Evolutionary conservation across 1,140 invertebrate genomes (phyloP).

Genomic region (Ooceraea biroi): DNA sequence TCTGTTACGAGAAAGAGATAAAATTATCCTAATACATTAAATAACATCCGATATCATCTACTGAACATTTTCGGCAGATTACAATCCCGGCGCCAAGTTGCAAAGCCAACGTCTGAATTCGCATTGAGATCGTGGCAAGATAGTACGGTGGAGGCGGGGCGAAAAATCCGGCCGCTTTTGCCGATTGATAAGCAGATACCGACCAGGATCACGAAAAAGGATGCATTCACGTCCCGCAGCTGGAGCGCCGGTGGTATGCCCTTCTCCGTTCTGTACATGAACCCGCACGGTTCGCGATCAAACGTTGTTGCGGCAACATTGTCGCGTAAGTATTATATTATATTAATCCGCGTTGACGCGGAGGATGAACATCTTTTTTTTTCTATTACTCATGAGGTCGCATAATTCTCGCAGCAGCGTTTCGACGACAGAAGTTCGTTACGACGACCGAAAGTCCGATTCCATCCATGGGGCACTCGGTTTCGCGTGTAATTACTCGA

Average conservation of each 20-base stretch:
- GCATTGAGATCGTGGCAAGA: constrained; percentile 59
- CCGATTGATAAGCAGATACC: constrained; percentile 52
- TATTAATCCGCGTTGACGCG: background rate
- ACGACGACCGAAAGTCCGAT: constrained; percentile 37
- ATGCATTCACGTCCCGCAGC: constrained; percentile 79
- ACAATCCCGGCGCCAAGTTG: constrained; percentile 38
- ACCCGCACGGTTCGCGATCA: constrained; percentile 67
- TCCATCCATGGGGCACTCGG: constrained; percentile 58
- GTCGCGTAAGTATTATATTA: constrained; percentile 17
- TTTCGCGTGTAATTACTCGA: constrained; percentile 67
- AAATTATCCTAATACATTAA: no score
- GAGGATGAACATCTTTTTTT: background rate
- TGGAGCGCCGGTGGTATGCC: constrained; percentile 86
- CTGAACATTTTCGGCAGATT: constrained; percentile 53
- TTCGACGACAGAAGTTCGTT: constrained; percentile 55
- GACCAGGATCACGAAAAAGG: constrained; percentile 76
- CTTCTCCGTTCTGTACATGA: constrained; percentile 86
- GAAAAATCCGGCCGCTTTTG: constrained; percentile 39
- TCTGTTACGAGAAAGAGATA: no score
- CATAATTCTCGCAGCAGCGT: constrained; percentile 10
- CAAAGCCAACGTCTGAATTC: constrained; percentile 39
- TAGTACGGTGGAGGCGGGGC: constrained; percentile 2
- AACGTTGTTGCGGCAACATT: constrained; percentile 57
- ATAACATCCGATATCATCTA: no score
- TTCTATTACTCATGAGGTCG: background rate